A percentile compares a stretch with the other conserved stretches of the same genome.
These are phyloP conservation scores for Thalassoma bifasciatum DNA, from an alignment of 2,113 vertebrate genomes.

Conservation along the genomic window DNA sequence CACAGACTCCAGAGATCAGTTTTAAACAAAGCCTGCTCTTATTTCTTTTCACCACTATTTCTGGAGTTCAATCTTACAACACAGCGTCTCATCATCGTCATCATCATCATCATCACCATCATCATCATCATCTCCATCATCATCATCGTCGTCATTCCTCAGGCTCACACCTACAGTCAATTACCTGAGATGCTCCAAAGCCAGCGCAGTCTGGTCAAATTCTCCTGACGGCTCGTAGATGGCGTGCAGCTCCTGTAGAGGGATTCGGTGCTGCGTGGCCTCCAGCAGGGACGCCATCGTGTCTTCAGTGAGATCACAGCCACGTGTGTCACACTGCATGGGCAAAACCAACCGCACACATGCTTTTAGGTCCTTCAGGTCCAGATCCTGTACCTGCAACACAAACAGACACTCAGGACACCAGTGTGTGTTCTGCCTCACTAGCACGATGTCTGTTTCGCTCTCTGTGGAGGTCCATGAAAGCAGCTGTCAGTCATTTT, in stretches of 20 bases:
- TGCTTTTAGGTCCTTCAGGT: slow-evolving; percentile 85
- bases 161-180: neutral
- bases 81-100: too few relatives aligned
- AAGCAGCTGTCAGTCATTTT: too few relatives aligned
- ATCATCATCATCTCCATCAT: too few relatives aligned
- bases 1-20: slow-evolving; percentile 47
- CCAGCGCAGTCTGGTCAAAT: slow-evolving; percentile 92
- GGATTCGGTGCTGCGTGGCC: slow-evolving; percentile 85
- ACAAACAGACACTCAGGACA: neutral
- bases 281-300: slow-evolving; percentile 86
- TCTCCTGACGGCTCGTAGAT: slow-evolving; percentile 90
- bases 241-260: slow-evolving; percentile 89
- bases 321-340: slow-evolving; percentile 83
- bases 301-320: slow-evolving; percentile 85
- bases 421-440: too few relatives aligned
- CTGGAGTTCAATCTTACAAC: too few relatives aligned
- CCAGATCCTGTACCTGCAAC: slow-evolving; percentile 86
- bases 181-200: slow-evolving; percentile 93
- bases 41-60: too few relatives aligned
- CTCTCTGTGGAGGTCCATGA: too few relatives aligned
- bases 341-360: slow-evolving; percentile 86
- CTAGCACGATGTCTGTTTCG: too few relatives aligned
- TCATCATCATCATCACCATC: too few relatives aligned
- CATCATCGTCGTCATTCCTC: too few relatives aligned
- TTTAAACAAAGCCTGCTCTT: too few relatives aligned